Percentiles rank a stretch among this genome's conserved stretches.
Evolutionary conservation across 2,113 vertebrate species (phyloP).

Genomic region (Mustelus asterias): DNA sequence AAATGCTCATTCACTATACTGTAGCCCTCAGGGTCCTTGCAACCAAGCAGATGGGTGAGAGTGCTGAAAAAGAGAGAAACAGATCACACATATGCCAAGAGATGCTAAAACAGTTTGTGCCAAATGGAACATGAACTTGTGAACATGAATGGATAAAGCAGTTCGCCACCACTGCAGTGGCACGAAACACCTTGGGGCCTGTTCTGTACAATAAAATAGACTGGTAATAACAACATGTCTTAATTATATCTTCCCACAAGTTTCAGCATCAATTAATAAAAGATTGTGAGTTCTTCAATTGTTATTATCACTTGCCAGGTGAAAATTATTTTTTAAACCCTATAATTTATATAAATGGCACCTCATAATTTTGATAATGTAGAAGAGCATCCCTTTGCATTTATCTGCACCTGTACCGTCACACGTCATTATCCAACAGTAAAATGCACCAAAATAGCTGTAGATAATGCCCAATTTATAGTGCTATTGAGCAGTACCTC

Average conservation of each 20-base stretch:
- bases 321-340: neutral
- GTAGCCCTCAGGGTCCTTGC: neutral
- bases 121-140: constrained; percentile 1
- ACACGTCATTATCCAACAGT: neutral
- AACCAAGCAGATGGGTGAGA: neutral
- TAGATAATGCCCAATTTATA: neutral
- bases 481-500: neutral
- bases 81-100: neutral
- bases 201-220: neutral
- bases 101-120: neutral
- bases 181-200: neutral
- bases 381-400: neutral
- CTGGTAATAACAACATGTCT: neutral
- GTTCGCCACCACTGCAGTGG: neutral
- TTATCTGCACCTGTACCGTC: neutral
- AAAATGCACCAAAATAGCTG: neutral
- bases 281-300: neutral
- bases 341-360: neutral
- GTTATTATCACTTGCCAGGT: neutral
- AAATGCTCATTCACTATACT: neutral
- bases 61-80: neutral
- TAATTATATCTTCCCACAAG: neutral
- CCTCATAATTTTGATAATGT: neutral
- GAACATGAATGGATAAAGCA: neutral
- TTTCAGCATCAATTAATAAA: constrained; percentile 17